Evolutionary conservation across 2,888 invertebrate genomes (phyloP).

Genomic region (Chloromyia formosa): DNA sequence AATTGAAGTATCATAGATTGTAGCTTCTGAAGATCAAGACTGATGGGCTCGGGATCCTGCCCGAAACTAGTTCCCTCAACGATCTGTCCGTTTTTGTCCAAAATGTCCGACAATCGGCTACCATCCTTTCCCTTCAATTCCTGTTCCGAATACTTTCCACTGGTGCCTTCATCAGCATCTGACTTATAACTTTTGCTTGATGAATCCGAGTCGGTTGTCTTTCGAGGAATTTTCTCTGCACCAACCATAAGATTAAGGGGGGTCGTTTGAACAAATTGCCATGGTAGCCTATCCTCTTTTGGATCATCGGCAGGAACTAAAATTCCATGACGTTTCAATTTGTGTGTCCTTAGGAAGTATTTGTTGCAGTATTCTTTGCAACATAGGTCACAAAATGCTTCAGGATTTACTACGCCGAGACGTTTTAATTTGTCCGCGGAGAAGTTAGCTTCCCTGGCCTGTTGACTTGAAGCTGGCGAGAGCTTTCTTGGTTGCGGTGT

Average conservation of each 20-base stretch:
- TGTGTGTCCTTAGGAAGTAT: conserved; percentile 91
- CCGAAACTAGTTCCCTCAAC: conserved; percentile 13
- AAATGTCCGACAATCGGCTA: conserved; percentile 27
- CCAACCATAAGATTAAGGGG: conserved; percentile 79
- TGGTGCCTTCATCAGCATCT: conserved; percentile 59
- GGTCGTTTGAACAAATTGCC: conserved; percentile 72
- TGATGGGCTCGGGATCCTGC: conserved; percentile 70
- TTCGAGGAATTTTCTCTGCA: conserved; percentile 51
- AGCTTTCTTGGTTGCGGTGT: conserved; percentile 68
- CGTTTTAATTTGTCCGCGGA: conserved; percentile 78
- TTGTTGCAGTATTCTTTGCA: conserved; percentile 94
- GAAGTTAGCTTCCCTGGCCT: conserved; percentile 76
- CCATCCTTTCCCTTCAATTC: conserved; percentile 51
- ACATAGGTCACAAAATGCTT: conserved; percentile 93
- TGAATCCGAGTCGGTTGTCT: conserved; percentile 29
- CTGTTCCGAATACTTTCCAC: conserved; percentile 49
- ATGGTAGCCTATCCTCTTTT: conserved; percentile 58
- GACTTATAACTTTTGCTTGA: conserved; percentile 24
- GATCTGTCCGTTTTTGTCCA: conserved; percentile 38
- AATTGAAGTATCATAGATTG: conserved; percentile 91
- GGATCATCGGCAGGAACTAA: conserved; percentile 70
- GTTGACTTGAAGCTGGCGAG: conserved; percentile 70
- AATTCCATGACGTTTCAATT: conserved; percentile 92
- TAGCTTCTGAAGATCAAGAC: conserved; percentile 86
- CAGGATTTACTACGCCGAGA: conserved; percentile 83